Evolutionary conservation across 92 coral and sea anemone species (phyloP).

Genomic region (Porites lobata): DNA sequence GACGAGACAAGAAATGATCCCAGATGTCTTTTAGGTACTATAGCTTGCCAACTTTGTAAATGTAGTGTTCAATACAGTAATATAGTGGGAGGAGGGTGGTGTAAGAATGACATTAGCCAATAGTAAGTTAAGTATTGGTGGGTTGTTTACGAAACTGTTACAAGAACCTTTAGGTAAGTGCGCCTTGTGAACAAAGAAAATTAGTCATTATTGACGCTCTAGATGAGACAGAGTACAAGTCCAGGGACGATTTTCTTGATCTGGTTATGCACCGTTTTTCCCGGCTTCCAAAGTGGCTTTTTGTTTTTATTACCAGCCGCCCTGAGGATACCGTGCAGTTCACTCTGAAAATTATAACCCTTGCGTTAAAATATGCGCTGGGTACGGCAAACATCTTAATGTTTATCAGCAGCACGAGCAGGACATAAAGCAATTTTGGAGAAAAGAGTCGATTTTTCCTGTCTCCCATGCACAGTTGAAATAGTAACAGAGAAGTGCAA

Average conservation of each 20-base stretch:
- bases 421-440: conserved; percentile 9
- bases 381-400: not conserved
- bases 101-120: conserved; percentile 49
- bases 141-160: conserved; percentile 57
- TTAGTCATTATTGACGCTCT: conserved; percentile 67
- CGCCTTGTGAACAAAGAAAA: not conserved
- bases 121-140: conserved; percentile 37
- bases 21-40: too few species aligned
- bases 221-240: conserved; percentile 65
- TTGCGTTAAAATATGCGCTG: conserved; percentile 26
- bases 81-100: too few species aligned
- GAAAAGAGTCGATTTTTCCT: conserved; percentile 2
- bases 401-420: conserved; percentile 17
- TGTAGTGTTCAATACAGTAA: too few species aligned
- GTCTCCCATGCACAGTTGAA: not conserved
- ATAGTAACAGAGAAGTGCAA: not conserved
- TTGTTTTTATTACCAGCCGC: conserved; percentile 72
- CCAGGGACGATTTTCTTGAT: conserved; percentile 60
- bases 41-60: too few species aligned
- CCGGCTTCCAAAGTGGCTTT: conserved; percentile 64
- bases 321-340: conserved; percentile 53
- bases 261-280: conserved; percentile 50
- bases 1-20: too few species aligned
- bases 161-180: conserved; percentile 57
- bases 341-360: conserved; percentile 26